Conservation (phyloP, 1,140 invertebrate genomes). For the Antheraea pernyi region DNA sequence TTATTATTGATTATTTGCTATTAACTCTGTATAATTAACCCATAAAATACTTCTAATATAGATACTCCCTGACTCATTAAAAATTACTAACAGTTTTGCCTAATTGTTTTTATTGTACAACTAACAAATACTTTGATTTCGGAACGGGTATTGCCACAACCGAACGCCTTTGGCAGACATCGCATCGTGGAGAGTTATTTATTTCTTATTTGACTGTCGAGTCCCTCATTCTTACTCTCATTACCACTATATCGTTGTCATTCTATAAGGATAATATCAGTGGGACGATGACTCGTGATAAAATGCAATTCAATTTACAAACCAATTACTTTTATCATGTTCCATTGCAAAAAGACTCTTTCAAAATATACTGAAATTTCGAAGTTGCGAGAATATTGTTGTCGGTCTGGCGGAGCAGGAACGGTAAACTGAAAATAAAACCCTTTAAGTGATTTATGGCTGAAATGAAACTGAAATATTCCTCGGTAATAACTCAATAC, state of each 20-base stretch:
- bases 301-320: not conserved
- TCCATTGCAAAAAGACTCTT: not conserved
- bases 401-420: not conserved
- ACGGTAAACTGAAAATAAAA: conserved; percentile 10
- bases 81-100: conserved; percentile 15
- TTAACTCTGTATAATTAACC: too few relatives aligned
- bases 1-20: not conserved
- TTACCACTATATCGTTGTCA: not conserved
- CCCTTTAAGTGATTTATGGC: conserved; percentile 10
- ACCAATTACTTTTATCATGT: not conserved
- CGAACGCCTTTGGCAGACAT: conserved; percentile 54
- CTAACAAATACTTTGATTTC: conserved; percentile 8
- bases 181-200: conserved; percentile 38
- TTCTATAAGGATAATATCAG: not conserved
- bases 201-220: conserved; percentile 49
- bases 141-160: conserved; percentile 46
- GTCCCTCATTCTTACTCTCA: conserved; percentile 3
- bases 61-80: not conserved
- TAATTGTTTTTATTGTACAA: conserved; percentile 5
- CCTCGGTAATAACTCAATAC: too few relatives aligned
- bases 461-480: not conserved
- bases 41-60: too few relatives aligned
- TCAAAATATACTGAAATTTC: not conserved
- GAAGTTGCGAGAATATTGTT: not conserved
- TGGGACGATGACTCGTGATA: not conserved